phyloP scores from a whole-genome alignment of 2,888 invertebrate genomes.

The Acanthococcus lagerstroemiae region DNA sequence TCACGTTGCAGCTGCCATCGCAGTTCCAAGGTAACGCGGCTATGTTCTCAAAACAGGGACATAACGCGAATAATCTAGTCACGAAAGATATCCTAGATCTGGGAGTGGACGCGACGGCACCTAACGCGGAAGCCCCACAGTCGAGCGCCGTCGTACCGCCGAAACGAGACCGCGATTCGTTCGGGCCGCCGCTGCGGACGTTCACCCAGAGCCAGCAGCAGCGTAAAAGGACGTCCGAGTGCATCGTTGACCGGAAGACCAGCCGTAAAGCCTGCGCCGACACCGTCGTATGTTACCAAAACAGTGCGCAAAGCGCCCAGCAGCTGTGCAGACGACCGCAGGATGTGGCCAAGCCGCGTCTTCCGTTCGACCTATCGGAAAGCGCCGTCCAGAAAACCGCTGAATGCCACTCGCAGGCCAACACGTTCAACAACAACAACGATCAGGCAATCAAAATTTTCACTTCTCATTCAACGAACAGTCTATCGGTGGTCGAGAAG shows the following conservation, averaged over 20 bases:
- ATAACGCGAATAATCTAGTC: neutral
- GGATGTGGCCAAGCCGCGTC: neutral
- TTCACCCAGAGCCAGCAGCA: too few relatives aligned
- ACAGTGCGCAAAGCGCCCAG: neutral
- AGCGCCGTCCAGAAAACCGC: neutral
- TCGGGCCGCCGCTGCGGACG: neutral
- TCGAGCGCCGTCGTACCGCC: neutral
- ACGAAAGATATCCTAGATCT: neutral
- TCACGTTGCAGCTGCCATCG: constrained; percentile 13
- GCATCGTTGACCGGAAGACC: neutral
- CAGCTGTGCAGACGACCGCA: neutral
- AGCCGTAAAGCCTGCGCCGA: neutral
- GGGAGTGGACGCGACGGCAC: neutral
- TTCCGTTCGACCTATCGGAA: neutral
- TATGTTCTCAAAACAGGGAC: neutral
- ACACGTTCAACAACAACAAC: constrained; percentile 2
- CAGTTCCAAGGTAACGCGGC: constrained; percentile 7
- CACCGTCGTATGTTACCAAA: neutral
- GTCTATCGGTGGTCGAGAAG: neutral
- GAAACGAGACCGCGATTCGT: too few relatives aligned
- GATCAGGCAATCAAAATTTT: neutral
- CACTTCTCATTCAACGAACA: neutral
- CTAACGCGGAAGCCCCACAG: neutral
- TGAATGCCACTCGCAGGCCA: neutral
- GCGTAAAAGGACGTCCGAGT: neutral